phyloP scores from a whole-genome alignment of 2,797 vertebrate species.

The Hippoglossus hippoglossus region DNA sequence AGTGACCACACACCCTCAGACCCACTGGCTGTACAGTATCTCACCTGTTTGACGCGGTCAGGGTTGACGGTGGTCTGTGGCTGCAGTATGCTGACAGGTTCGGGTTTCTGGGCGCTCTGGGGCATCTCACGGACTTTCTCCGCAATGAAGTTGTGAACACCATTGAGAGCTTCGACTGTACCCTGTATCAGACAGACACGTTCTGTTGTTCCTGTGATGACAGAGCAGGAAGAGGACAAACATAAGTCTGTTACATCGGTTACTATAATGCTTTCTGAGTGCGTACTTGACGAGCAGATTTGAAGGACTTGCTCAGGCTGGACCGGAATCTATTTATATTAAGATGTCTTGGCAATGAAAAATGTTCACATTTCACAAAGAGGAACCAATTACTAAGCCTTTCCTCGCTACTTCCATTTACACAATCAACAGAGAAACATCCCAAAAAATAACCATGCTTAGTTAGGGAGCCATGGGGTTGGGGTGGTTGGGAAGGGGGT shows the following conservation, averaged over 20 bases:
- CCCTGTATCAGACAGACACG: conserved; percentile 99
- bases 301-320: conserved; percentile 34
- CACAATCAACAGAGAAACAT: conserved; percentile 73
- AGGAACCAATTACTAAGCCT: conserved; percentile 55
- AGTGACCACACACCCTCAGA: conserved; percentile 32
- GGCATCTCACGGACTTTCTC: conserved; percentile 99
- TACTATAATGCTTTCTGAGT: conserved; percentile 26
- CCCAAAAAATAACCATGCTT: conserved; percentile 70
- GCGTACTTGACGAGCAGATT: conserved; percentile 35
- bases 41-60: conserved; percentile 99
- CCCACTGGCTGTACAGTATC: conserved; percentile 43
- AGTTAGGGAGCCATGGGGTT: conserved; percentile 64
- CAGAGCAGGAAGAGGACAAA: conserved; percentile 44
- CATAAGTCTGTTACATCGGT: conserved; percentile 27
- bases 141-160: conserved; percentile 98
- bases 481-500: conserved; percentile 10
- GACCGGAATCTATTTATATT: conserved; percentile 43
- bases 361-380: conserved; percentile 60
- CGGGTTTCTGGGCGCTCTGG: conserved; percentile 98
- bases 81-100: conserved; percentile 98
- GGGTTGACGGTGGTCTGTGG: conserved; percentile 99
- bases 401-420: conserved; percentile 63
- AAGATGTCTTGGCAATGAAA: conserved; percentile 45
- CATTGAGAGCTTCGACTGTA: conserved; percentile 98
- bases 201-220: conserved; percentile 93